phyloP scores from a whole-genome alignment of 2,797 vertebrate species.

The Enteromius paludinosus region DNA sequence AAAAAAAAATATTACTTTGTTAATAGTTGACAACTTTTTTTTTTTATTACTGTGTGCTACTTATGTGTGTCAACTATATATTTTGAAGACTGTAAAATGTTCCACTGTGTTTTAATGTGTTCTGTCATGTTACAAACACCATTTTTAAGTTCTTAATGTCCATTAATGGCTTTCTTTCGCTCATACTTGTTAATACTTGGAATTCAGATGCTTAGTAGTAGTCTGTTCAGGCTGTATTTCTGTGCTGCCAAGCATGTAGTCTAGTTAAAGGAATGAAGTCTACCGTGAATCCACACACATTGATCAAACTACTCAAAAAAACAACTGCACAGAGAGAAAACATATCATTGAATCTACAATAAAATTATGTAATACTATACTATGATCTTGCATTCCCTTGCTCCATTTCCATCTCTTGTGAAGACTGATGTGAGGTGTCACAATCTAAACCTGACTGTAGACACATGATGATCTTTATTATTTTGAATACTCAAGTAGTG shows the following conservation, averaged over 20 bases:
- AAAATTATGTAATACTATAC: neutral
- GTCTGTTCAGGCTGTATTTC: neutral
- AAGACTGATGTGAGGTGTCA: neutral
- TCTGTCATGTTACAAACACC: neutral
- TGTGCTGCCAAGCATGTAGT: neutral
- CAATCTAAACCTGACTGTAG: neutral
- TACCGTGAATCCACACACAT: neutral
- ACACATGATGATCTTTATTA: neutral
- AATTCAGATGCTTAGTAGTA: neutral
- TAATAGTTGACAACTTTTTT: constrained; percentile 6
- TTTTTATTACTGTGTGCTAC: neutral
- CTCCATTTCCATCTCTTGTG: neutral
- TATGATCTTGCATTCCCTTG: neutral
- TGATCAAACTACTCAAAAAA: neutral
- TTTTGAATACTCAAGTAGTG: neutral
- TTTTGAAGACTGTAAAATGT: constrained; percentile 27
- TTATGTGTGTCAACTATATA: constrained; percentile 26
- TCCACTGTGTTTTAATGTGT: constrained; percentile 18
- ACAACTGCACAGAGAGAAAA: neutral
- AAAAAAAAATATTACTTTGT: neutral
- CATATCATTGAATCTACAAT: neutral
- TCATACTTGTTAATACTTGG: constrained; percentile 2
- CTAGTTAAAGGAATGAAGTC: neutral
- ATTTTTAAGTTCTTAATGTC: neutral
- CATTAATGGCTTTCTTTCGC: neutral